Evolutionary conservation across 1,140 invertebrate genomes (phyloP), one percentile per base, ranked within the genome.

Genomic region (Nasonia longicornis): DNA sequence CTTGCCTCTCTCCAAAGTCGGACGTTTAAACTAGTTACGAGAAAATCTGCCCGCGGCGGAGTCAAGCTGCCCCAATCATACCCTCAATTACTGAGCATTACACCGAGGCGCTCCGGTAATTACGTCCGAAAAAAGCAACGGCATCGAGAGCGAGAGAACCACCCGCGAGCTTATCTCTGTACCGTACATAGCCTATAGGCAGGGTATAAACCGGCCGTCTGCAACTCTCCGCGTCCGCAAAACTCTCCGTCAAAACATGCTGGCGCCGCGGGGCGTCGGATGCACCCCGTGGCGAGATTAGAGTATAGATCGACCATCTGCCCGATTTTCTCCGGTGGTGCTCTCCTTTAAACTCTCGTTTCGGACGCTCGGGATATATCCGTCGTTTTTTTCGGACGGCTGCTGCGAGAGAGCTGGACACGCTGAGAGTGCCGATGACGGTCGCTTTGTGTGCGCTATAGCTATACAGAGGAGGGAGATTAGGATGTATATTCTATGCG

Each of bases 311-410:
- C 69, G 69, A 42, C 69, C 69, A 71, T 71, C 69, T 71, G 69
- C 69, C 29, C 22, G 64, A 26, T 31, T 31, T 71, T 42, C 52
- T 58, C 20, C 52, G 16, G 52, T 7, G 14, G 14, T 71, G 35
- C 69, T 71, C 69, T 71, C 69, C 38, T 71, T 71, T 71, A 71
- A 38, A 71, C 31, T 38, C 69, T 71, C 69, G 35, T 71, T 71
- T 42, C 52, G 52, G 52, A 58, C 52, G 69, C 7, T 14, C 35
- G 31, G 29, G 14, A 3, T 35, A 35, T 6, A 26, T 2, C 10
- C 31, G 6, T n/a, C 31, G 6, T n/a, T 71, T 71, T 71, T 71
- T 42, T 42, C 6, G 10, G 20, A 58, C 52, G 52, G 6, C 52
- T n/a, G 52, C 52, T 42, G 10, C 38, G 1, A 4, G 7, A 48